Evolutionary conservation across 2,888 invertebrate genomes (phyloP).

Genomic region (Endotricha flammealis): DNA sequence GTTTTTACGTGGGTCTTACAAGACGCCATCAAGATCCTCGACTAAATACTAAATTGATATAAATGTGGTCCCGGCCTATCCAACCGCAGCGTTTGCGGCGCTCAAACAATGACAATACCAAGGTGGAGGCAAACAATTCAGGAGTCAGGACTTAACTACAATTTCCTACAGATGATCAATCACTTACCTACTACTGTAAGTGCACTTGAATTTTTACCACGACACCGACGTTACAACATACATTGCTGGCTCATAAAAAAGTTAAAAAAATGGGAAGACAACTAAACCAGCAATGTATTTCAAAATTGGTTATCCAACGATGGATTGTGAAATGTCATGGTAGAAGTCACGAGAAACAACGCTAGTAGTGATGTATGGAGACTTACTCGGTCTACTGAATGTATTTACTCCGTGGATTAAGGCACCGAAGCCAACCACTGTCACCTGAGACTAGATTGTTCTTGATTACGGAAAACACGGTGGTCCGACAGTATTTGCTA

Average conservation of each 20-base stretch:
- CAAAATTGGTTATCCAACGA: no score
- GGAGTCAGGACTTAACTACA: slow-evolving; percentile 32
- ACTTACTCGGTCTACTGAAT: slow-evolving; percentile 24
- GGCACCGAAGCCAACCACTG: slow-evolving; percentile 6
- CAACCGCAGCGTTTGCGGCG: slow-evolving; percentile 1
- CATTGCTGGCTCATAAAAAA: slow-evolving; percentile 7
- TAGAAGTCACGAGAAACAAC: slow-evolving; percentile 11
- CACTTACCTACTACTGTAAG: slow-evolving; percentile 23
- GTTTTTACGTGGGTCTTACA: no score
- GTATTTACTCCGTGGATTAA: slow-evolving; percentile 16
- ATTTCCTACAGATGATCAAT: slow-evolving; percentile 36
- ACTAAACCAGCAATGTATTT: no score
- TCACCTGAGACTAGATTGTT: slow-evolving; percentile 7
- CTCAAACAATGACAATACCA: slow-evolving; percentile 11
- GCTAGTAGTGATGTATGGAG: slow-evolving; percentile 28
- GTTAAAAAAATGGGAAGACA: no score
- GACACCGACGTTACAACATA: neutral
- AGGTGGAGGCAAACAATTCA: slow-evolving; percentile 26
- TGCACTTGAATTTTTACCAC: slow-evolving; percentile 1
- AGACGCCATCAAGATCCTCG: no score
- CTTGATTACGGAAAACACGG: slow-evolving; percentile 2
- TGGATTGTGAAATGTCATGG: neutral
- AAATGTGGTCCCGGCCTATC: no score
- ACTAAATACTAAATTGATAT: no score
- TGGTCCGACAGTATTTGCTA: neutral